phyloP scores from a whole-genome alignment of 2,797 vertebrate genomes.

The Decapterus maruadsi region DNA sequence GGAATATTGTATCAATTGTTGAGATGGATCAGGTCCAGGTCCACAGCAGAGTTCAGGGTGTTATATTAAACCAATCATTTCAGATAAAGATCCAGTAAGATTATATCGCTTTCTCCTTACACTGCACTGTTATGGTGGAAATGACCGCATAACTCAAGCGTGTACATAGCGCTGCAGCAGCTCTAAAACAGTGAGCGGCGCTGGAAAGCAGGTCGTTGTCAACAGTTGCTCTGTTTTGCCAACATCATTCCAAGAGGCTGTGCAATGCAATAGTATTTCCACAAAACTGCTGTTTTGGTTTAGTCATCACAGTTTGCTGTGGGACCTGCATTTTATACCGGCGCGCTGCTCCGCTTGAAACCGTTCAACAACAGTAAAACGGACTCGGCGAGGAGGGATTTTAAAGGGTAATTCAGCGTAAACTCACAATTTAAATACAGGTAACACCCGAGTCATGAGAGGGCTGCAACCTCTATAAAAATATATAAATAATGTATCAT shows the following conservation, averaged over 20 bases:
- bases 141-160: slow-evolving; percentile 46
- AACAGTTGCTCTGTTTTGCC: slow-evolving; percentile 66
- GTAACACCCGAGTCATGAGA: neutral
- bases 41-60: neutral
- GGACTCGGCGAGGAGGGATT: slow-evolving; percentile 15
- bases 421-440: slow-evolving; percentile 2
- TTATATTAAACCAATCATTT: slow-evolving; percentile 24
- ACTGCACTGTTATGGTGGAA: slow-evolving; percentile 31
- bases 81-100: slow-evolving; percentile 1
- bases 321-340: slow-evolving; percentile 28
- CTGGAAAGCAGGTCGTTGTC: slow-evolving; percentile 41
- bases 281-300: slow-evolving; percentile 48
- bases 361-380: slow-evolving; percentile 18
- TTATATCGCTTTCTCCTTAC: slow-evolving; percentile 26
- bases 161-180: slow-evolving; percentile 36
- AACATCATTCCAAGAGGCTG: slow-evolving; percentile 57
- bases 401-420: slow-evolving; percentile 33
- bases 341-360: slow-evolving; percentile 21
- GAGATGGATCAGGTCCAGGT: neutral
- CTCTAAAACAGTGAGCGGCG: slow-evolving; percentile 28
- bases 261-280: slow-evolving; percentile 37
- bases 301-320: slow-evolving; percentile 35
- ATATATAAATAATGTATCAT: too few relatives aligned
- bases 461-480: too few relatives aligned
- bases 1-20: slow-evolving; percentile 1